Base-by-base conservation (phyloP, 2,797 vertebrate species). In the Microctenopoma lineatum region DNA sequence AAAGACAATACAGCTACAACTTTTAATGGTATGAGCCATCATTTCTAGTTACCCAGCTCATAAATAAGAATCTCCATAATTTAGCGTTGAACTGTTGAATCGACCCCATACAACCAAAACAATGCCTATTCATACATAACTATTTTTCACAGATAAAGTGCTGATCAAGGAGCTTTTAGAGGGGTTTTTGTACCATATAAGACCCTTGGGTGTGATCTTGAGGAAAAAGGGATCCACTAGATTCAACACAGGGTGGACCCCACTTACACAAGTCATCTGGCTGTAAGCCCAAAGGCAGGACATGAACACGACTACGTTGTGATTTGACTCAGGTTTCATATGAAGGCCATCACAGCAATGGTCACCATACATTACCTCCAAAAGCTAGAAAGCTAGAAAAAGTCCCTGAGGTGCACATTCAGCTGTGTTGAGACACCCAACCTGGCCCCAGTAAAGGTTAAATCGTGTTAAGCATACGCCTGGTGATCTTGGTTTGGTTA, bases 1-100 rank as follows among this genome's bases (percentile, higher is more conserved):
- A 89, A 91, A 95, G 92, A 95, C 93, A 95, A 95, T 88, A 93
- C 89, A 93, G 93, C 95, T 95, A 94, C 94, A 95, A 91, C 83
- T 93, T 89, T 81, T 89, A 83, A 90, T 89, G 73, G 87, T 82
- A 79, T 77, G 91, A 93, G 92, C 91, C 34, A 93, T 91, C 87
- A 75, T 86, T 81, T 84, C 79, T 83, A 79, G 86, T 87, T 79
- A 80, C 81, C 78, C 70, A 70, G 89, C 84, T 88, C 81, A 94
- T 93, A 90, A 93, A 93, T 92, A 90, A 74, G 79, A 80, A 84
- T 84, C 80, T 90, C 83, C 75, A 81, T 87, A 83, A 85, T 85
- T 89, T 88, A 90, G 89, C 71, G 66, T 89, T 85, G 51, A 89
- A 90, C 85, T 91, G 90, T 82, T 91, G 86, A 89, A 85, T 89